Evolutionary conservation across 2,113 vertebrate species (phyloP).

Genomic region (Pseudorectes ferrugineus): DNA sequence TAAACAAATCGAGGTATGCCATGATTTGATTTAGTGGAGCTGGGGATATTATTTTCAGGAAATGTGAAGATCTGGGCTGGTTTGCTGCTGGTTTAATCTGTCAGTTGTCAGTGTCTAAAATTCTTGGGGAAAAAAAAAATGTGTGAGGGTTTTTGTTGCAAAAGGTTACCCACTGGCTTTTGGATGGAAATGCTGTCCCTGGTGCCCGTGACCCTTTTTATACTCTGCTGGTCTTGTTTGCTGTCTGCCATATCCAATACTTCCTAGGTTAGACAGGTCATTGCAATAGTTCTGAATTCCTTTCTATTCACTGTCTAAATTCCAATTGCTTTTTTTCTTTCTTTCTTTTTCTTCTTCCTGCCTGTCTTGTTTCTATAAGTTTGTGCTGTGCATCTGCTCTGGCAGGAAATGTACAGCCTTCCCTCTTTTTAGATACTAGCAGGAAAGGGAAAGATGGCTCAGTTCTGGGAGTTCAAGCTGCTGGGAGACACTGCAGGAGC

Average conservation of each 20-base stretch:
- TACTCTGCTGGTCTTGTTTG: constrained; percentile 6
- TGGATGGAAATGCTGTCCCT: background rate
- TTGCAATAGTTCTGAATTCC: background rate
- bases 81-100: background rate
- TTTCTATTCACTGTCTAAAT: background rate
- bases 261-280: background rate
- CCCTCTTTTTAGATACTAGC: background rate
- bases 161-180: background rate
- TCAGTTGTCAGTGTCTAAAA: background rate
- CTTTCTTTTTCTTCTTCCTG: background rate
- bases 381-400: background rate
- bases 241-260: constrained; percentile 3
- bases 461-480: background rate
- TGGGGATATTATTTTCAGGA: background rate
- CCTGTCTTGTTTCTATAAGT: background rate
- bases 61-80: background rate
- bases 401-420: background rate
- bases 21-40: background rate
- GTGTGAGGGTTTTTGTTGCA: background rate
- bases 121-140: background rate
- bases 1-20: background rate
- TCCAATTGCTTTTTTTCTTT: background rate
- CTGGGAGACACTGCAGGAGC: background rate
- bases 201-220: background rate
- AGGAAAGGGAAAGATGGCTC: background rate